Conservation (phyloP, 2,797 vertebrate species). For the Chaetodon trifasciatus region DNA sequence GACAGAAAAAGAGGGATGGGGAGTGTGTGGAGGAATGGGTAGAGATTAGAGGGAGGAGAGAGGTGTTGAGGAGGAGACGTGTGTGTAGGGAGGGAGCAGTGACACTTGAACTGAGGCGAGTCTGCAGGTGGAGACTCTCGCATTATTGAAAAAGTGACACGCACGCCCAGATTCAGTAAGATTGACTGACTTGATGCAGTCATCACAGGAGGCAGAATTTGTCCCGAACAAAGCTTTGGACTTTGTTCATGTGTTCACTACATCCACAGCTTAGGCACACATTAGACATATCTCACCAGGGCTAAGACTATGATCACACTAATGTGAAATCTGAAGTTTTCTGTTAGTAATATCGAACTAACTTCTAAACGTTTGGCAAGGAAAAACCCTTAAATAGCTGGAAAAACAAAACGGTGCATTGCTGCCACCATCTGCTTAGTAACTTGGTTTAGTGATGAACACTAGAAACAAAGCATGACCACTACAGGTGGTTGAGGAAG, state of each 20-base stretch:
- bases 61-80: neutral
- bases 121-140: neutral
- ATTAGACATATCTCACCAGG: neutral
- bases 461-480: neutral
- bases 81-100: neutral
- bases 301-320: neutral
- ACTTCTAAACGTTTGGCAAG: neutral
- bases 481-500: neutral
- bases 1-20: neutral
- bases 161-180: neutral
- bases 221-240: neutral
- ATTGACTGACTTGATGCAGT: neutral
- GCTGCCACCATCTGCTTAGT: conserved; percentile 31
- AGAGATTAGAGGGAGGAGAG: conserved; percentile 20
- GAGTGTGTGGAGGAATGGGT: conserved; percentile 15
- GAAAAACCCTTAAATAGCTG: neutral
- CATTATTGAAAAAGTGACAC: neutral
- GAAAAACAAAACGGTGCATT: conserved; percentile 26
- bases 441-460: neutral
- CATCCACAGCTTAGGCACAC: neutral
- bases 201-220: neutral
- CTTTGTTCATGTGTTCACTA: neutral
- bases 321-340: neutral
- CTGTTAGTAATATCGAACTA: neutral
- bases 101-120: neutral